Conservation (phyloP, 2,888 invertebrate species). For the Oegoconia quadripuncta region DNA sequence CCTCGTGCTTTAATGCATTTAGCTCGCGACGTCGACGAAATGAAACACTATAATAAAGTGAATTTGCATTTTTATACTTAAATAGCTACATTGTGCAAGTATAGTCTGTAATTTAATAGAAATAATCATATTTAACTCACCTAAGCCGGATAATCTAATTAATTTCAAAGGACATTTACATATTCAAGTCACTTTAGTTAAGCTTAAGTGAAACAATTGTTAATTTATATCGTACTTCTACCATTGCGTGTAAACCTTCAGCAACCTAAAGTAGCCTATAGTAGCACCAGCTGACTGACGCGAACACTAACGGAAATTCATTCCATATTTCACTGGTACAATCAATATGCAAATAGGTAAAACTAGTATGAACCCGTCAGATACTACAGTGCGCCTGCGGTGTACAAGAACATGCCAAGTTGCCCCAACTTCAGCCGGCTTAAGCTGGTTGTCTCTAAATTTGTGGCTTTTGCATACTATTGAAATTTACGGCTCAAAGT, state of each 20-base stretch:
- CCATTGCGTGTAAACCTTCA: too few relatives aligned
- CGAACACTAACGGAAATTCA: conserved; percentile 18
- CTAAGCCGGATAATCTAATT: too few relatives aligned
- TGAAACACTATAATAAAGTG: conserved; percentile 36
- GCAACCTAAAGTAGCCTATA: conserved; percentile 1
- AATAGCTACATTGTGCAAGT: not conserved
- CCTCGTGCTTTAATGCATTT: conserved; percentile 68
- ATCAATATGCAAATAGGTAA: conserved; percentile 60
- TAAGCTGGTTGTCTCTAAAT: conserved; percentile 35
- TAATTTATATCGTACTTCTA: too few relatives aligned
- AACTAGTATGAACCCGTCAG: conserved; percentile 36
- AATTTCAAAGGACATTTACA: too few relatives aligned
- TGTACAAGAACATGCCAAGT: conserved; percentile 44
- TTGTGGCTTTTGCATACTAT: conserved; percentile 28
- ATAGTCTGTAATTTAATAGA: too few relatives aligned
- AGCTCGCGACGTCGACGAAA: conserved; percentile 44
- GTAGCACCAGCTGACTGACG: conserved; percentile 1
- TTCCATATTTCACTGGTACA: conserved; percentile 38
- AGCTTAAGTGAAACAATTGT: too few relatives aligned
- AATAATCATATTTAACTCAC: too few relatives aligned
- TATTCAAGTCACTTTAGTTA: too few relatives aligned
- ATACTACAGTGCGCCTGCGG: conserved; percentile 36
- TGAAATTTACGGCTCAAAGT: conserved; percentile 72
- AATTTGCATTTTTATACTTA: conserved; percentile 28
- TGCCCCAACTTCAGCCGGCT: conserved; percentile 55